Evolutionary conservation across 2,888 invertebrate species (phyloP).

Genomic region (Mimumesa dahlbomi): DNA sequence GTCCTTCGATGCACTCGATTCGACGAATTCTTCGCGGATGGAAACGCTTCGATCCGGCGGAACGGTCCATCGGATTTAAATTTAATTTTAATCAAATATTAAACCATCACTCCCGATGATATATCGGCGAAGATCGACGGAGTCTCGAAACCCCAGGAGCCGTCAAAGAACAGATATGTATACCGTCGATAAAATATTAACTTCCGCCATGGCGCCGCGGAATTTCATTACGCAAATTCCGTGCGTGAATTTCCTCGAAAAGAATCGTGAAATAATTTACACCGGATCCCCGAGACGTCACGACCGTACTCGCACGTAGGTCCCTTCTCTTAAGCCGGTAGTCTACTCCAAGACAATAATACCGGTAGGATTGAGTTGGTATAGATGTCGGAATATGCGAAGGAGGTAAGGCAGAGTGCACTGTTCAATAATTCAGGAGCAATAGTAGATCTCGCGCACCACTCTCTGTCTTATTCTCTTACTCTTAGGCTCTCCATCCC

Average conservation of each 20-base stretch:
- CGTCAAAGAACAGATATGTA: slow-evolving; percentile 10
- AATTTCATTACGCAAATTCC: slow-evolving; percentile 63
- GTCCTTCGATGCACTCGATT: no score
- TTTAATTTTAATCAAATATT: slow-evolving; percentile 8
- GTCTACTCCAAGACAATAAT: slow-evolving; percentile 63
- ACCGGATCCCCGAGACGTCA: slow-evolving; percentile 37
- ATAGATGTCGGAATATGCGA: slow-evolving; percentile 63
- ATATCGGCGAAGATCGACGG: slow-evolving; percentile 28
- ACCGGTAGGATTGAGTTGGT: slow-evolving; percentile 58
- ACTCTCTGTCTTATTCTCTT: slow-evolving; percentile 26
- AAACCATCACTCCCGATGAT: slow-evolving; percentile 10
- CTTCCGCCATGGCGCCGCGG: slow-evolving; percentile 18
- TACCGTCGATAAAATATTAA: slow-evolving; percentile 51
- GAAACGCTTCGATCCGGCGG: background rate
- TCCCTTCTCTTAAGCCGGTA: slow-evolving; percentile 19
- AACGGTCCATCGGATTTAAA: background rate
- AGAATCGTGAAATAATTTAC: slow-evolving; percentile 63
- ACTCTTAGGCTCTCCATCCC: background rate
- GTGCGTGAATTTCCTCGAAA: slow-evolving; percentile 33
- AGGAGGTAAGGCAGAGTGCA: slow-evolving; percentile 64
- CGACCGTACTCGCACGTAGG: slow-evolving; percentile 40
- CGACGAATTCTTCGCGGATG: background rate
- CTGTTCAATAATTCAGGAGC: slow-evolving; percentile 74
- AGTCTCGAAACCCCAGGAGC: slow-evolving; percentile 16
- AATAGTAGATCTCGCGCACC: slow-evolving; percentile 48